Percentiles rank a stretch among this genome's conserved stretches.
phyloP scores from a whole-genome alignment of 2,113 vertebrate genomes.

The Falcunculus frontatus region DNA sequence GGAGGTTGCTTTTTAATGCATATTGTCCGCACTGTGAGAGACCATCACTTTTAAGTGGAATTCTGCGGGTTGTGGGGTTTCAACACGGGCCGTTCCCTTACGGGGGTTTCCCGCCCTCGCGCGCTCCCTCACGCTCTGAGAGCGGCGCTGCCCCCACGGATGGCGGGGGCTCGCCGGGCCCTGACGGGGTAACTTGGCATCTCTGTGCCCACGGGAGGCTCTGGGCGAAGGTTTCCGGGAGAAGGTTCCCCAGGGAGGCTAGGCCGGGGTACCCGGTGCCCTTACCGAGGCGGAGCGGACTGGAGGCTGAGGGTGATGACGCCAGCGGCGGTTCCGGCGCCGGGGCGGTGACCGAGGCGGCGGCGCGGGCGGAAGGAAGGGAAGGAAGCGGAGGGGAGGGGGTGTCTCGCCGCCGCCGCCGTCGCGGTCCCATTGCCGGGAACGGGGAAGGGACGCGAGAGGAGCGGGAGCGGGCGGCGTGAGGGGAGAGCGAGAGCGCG shows the following conservation, averaged over 20 bases:
- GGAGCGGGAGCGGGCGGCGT: background rate
- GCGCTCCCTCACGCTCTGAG: background rate
- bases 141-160: background rate
- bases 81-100: background rate
- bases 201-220: background rate
- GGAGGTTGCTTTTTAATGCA: background rate
- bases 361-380: background rate
- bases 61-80: background rate
- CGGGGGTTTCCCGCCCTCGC: background rate
- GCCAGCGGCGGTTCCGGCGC: background rate
- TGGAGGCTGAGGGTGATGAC: background rate
- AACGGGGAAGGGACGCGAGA: background rate
- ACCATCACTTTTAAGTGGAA: fast-evolving
- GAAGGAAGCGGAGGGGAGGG: background rate
- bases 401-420: background rate
- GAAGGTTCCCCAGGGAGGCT: background rate
- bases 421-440: background rate
- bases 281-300: background rate
- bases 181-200: background rate
- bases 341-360: background rate
- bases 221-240: no score
- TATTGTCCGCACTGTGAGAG: background rate
- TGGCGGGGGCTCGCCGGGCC: background rate
- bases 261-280: fast-evolving
- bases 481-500: background rate